Base-by-base conservation (phyloP, 2,888 invertebrate species). In the Zelleria hepariella region DNA sequence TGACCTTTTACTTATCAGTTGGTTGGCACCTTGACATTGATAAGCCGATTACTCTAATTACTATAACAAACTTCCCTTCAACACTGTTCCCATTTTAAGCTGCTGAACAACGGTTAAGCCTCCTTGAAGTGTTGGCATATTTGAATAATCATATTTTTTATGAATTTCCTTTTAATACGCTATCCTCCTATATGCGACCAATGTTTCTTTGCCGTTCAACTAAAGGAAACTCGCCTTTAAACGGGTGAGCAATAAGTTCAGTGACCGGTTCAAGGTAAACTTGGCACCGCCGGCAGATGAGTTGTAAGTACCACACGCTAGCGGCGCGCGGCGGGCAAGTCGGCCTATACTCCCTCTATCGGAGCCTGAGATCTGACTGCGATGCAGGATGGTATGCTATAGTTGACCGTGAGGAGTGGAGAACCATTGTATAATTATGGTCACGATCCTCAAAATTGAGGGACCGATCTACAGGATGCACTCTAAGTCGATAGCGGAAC, bases 301-400 rank as follows among this genome's bases (percentile, higher is more conserved):
- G 47, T 47, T n/a, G 57, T 47, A 47, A 57, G 57, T n/a, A 57
- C 47, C 48, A 23, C 56, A 56, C 57, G 57, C 57, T 47, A 47
- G 47, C 42, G 57, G 57, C 47, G 57, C 23, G 57, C 48, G 57
- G 57, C 47, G 57, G 48, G 47, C 48, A 23, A 48, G 57, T 26
- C 47, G 26, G 20, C n/a, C 49, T 27, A 24, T 25, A 51, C 27
- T 48, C 5, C 42, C 58, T 58, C 58, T 58, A 58, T 58, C 58
- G 58, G 49, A 49, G 24, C 58, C 21, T 51, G 58, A 49, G 49
- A 58, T 58, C 58, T 51, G 58, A 23, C 58, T 27, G 15, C 26
- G 26, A 23, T 24, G 58, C 58, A 6, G 8, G 5, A 10, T 26
- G n/a, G 58, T 49, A 18, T 49, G 58, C 20, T 26, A 26, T 26